A percentile compares a stretch with the other conserved stretches of the same genome.
Evolutionary conservation across 2,113 vertebrate genomes (phyloP).

Genomic region (Orycteropus afer): DNA sequence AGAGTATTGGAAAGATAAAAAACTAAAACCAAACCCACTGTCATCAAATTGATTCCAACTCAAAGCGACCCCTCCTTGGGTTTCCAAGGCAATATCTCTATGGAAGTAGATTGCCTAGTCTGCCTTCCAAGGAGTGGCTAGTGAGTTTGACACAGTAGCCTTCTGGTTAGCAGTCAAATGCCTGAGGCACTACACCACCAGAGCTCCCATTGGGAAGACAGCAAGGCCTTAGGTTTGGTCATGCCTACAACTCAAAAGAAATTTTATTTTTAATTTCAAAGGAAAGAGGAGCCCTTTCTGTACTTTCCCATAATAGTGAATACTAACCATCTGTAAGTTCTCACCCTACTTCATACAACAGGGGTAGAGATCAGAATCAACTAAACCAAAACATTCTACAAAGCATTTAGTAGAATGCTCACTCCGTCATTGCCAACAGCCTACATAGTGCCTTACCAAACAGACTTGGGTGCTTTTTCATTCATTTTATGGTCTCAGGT

Average conservation of each 20-base stretch:
- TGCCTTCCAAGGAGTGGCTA: no score
- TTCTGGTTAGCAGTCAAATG: no score
- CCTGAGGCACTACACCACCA: no score
- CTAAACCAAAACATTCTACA: not conserved
- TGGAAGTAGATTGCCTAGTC: no score
- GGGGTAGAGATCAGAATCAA: not conserved
- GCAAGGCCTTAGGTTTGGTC: not conserved
- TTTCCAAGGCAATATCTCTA: no score
- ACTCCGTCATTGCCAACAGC: rapidly evolving
- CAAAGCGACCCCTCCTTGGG: no score
- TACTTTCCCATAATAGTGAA: not conserved
- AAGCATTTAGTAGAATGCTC: rapidly evolving
- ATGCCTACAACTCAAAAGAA: not conserved
- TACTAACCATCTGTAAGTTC: not conserved
- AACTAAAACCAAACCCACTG: no score
- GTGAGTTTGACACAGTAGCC: no score
- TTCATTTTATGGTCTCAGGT: not conserved
- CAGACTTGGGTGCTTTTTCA: not conserved
- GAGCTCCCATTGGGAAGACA: no score
- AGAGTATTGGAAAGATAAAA: no score
- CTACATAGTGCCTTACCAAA: not conserved
- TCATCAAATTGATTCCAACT: no score
- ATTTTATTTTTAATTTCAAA: conserved; percentile 27
- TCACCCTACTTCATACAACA: not conserved
- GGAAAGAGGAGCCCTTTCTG: not conserved